Evolutionary conservation across 2,888 invertebrate genomes (phyloP).

Genomic region (Eustalomyia histrio): DNA sequence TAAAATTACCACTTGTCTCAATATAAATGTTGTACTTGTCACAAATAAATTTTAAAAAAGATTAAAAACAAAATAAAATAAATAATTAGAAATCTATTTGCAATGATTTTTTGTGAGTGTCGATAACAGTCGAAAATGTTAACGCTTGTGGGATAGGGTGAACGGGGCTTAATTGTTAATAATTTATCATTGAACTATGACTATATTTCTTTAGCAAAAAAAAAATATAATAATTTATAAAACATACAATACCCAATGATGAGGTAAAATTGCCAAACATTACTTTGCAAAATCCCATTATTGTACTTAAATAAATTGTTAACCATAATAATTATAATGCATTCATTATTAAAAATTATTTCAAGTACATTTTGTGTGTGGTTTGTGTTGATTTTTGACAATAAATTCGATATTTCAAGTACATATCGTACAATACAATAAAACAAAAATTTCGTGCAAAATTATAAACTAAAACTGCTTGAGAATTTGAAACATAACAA

Average conservation of each 20-base stretch:
- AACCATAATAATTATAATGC: slow-evolving; percentile 35
- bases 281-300: slow-evolving; percentile 37
- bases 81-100: too few relatives aligned
- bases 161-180: background rate
- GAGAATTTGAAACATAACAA: slow-evolving; percentile 29
- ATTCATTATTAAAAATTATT: slow-evolving; percentile 56
- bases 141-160: too few relatives aligned
- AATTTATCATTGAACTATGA: slow-evolving; percentile 31
- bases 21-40: too few relatives aligned
- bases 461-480: slow-evolving; percentile 18
- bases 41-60: too few relatives aligned
- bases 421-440: slow-evolving; percentile 39
- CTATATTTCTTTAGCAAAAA: background rate
- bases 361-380: slow-evolving; percentile 57
- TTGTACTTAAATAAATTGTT: slow-evolving; percentile 43
- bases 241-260: background rate
- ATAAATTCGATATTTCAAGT: slow-evolving; percentile 63
- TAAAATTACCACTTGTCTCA: too few relatives aligned
- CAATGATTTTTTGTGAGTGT: too few relatives aligned
- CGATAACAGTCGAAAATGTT: too few relatives aligned
- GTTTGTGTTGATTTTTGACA: slow-evolving; percentile 53
- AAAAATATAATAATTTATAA: slow-evolving; percentile 3
- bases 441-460: slow-evolving; percentile 47
- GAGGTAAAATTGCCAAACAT: slow-evolving; percentile 16
- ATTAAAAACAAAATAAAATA: too few relatives aligned